Conservation (phyloP, 2,113 vertebrate genomes). For the Vulpes lagopus region DNA sequence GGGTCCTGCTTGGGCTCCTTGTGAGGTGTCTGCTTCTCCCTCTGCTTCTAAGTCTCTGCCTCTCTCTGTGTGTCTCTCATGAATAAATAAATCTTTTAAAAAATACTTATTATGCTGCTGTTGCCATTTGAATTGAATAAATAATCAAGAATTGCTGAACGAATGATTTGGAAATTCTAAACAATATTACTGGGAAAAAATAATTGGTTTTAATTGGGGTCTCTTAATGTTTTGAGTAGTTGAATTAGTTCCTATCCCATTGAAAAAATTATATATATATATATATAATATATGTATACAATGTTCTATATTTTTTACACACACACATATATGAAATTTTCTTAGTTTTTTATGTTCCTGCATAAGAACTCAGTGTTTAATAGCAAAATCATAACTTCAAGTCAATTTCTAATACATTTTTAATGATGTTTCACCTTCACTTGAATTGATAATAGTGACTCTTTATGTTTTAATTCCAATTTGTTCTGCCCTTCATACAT, state of each 20-base stretch:
- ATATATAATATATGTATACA: background rate
- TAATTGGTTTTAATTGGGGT: background rate
- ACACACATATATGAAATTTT: background rate
- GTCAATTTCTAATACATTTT: constrained; percentile 9
- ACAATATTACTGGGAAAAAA: background rate
- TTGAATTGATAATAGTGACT: background rate
- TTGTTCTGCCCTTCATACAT: background rate
- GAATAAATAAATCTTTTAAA: too few species aligned
- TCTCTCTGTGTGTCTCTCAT: too few species aligned
- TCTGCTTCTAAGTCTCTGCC: too few species aligned
- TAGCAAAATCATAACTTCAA: background rate
- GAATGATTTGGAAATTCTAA: background rate
- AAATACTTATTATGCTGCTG: background rate
- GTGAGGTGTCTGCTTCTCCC: too few species aligned
- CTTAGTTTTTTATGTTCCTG: background rate
- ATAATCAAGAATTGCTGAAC: background rate
- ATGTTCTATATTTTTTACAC: background rate
- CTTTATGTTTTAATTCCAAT: constrained; percentile 18
- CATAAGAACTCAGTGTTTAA: background rate
- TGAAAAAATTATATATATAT: background rate
- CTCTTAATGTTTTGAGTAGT: constrained; percentile 1
- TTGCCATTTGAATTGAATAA: background rate
- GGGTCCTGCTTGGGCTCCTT: too few species aligned
- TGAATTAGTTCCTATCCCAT: background rate
- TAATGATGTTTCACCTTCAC: background rate